Evolutionary conservation across 2,888 invertebrate genomes (phyloP).

Genomic region (Selenia dentaria): DNA sequence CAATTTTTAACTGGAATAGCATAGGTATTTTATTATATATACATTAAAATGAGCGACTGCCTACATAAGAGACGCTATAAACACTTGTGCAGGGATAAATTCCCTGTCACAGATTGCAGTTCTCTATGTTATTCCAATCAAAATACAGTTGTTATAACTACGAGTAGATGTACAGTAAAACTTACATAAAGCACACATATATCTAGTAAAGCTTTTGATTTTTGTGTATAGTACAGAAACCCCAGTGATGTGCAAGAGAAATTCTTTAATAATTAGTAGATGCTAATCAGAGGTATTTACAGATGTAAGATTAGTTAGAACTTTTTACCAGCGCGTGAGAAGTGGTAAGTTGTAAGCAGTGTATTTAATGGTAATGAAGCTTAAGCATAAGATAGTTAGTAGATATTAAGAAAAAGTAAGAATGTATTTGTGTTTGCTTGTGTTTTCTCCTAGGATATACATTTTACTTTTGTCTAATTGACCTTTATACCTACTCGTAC

Average conservation of each 20-base stretch:
- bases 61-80: too few species aligned
- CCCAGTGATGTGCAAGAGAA: constrained; percentile 14
- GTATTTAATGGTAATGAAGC: constrained; percentile 40
- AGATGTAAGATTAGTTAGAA: constrained; percentile 13
- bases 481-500: too few species aligned
- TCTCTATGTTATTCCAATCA: constrained; percentile 1
- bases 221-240: constrained; percentile 20
- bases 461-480: too few species aligned
- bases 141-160: constrained; percentile 9
- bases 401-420: constrained; percentile 33
- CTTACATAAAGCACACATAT: constrained; percentile 2
- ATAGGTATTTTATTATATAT: not conserved
- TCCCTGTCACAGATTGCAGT: not conserved
- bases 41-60: too few species aligned
- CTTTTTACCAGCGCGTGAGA: constrained; percentile 15
- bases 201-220: constrained; percentile 7
- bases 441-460: not conserved
- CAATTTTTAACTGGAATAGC: constrained; percentile 3
- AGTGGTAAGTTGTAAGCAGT: too few species aligned
- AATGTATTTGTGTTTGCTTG: constrained; percentile 27
- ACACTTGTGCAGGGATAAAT: too few species aligned
- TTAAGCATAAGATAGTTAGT: constrained; percentile 40
- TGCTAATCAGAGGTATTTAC: constrained; percentile 4
- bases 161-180: not conserved
- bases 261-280: constrained; percentile 5